These are phyloP conservation scores for Microplitis demolitor DNA, from an alignment of 1,140 invertebrate genomes.

Conservation along the genomic window DNA sequence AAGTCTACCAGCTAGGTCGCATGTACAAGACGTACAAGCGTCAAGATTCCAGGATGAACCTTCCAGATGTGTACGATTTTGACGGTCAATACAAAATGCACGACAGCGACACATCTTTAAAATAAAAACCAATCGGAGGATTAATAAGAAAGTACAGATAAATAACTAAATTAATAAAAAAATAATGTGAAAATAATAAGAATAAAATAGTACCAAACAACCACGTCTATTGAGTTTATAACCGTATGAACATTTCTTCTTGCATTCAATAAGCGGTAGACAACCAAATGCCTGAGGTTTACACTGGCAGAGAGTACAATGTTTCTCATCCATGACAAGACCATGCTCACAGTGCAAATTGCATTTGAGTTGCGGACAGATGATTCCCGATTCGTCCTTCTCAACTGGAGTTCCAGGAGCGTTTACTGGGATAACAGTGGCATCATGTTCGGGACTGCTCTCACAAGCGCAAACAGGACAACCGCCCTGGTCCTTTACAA, in stretches of 20 bases:
- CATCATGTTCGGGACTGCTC: constrained; percentile 25
- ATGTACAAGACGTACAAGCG: constrained; percentile 50
- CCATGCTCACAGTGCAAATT: constrained; percentile 49
- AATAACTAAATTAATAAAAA: neutral
- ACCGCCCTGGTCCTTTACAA: constrained; percentile 41
- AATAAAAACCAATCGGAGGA: neutral
- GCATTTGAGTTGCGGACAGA: constrained; percentile 49
- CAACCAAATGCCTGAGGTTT: constrained; percentile 39
- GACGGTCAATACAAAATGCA: constrained; percentile 46
- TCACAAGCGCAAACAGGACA: constrained; percentile 47
- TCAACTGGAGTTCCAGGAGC: constrained; percentile 25
- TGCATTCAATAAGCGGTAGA: constrained; percentile 42
- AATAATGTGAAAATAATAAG: neutral
- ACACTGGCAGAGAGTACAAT: constrained; percentile 51
- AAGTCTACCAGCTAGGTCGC: constrained; percentile 46
- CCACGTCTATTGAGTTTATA: constrained; percentile 49
- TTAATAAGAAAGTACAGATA: constrained; percentile 2
- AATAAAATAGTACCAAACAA: constrained; percentile 40
- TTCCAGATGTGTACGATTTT: constrained; percentile 48
- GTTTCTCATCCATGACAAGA: constrained; percentile 49
- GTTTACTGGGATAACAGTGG: constrained; percentile 26
- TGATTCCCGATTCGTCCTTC: constrained; percentile 31
- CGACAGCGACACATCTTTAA: constrained; percentile 51
- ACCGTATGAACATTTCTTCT: constrained; percentile 49
- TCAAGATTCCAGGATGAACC: constrained; percentile 51